phyloP scores from a whole-genome alignment of 2,113 vertebrate genomes.

The Peromyscus polionotus region DNA sequence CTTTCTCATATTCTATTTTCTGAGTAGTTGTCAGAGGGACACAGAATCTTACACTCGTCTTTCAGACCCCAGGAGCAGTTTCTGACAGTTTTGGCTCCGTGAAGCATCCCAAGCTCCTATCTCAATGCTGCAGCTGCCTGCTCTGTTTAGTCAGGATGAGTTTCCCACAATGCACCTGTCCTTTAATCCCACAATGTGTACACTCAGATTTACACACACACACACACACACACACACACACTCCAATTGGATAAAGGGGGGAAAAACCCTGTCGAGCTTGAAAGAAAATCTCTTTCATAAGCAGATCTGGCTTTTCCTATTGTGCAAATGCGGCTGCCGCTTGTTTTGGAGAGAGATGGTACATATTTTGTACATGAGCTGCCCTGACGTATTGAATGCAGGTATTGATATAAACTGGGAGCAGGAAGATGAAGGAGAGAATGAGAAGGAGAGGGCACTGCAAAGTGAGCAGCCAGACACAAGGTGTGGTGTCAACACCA shows the following conservation, averaged over 20 bases:
- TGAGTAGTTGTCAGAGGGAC: slow-evolving; percentile 49
- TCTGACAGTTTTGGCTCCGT: not conserved
- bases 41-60: not conserved
- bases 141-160: not conserved
- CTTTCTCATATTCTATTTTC: slow-evolving; percentile 38
- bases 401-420: not conserved
- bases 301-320: not conserved
- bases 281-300: slow-evolving; percentile 30
- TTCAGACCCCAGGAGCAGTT: not conserved
- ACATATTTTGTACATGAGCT: not conserved
- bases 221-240: not conserved
- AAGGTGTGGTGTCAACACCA: not conserved
- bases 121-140: slow-evolving; percentile 29
- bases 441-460: not conserved
- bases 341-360: not conserved
- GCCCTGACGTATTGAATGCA: not conserved
- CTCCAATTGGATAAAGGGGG: not conserved
- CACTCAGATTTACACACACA: not conserved
- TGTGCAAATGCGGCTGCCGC: not conserved
- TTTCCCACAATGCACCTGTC: slow-evolving; percentile 31
- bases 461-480: not conserved
- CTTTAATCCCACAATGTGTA: not conserved
- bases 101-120: slow-evolving; percentile 1
- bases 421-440: not conserved
- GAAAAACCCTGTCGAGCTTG: not conserved